Conservation (phyloP, 2,797 vertebrate genomes). For the Megaceryle alcyon region DNA sequence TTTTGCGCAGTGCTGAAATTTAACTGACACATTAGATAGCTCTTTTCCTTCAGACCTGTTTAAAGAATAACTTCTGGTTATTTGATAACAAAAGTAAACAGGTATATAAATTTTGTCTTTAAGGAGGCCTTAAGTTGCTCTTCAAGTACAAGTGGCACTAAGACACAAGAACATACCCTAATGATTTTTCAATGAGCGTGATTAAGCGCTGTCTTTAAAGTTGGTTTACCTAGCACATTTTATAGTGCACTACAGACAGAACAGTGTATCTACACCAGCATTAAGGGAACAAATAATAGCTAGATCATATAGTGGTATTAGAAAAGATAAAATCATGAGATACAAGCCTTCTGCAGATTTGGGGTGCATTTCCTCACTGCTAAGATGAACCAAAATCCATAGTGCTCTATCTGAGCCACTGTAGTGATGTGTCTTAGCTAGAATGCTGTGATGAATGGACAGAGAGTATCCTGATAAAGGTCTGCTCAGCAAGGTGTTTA, state of each 20-base stretch:
- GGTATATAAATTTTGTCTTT: background rate
- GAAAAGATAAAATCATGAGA: background rate
- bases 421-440: background rate
- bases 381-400: background rate
- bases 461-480: background rate
- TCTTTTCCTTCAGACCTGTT: background rate
- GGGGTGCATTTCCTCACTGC: background rate
- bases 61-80: background rate
- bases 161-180: background rate
- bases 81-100: background rate
- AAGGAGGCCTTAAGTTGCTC: background rate
- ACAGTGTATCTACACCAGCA: background rate
- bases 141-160: background rate
- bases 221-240: background rate
- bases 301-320: background rate
- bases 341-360: background rate
- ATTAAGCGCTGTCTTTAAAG: constrained; percentile 26
- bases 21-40: background rate
- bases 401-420: background rate
- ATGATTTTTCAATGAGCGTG: constrained; percentile 2
- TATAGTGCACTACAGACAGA: background rate
- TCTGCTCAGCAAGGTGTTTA: background rate
- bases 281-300: background rate
- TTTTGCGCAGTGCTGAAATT: background rate
- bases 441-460: background rate